phyloP scores from a whole-genome alignment of 2,113 vertebrate species.

The Heliornis fulica region DNA sequence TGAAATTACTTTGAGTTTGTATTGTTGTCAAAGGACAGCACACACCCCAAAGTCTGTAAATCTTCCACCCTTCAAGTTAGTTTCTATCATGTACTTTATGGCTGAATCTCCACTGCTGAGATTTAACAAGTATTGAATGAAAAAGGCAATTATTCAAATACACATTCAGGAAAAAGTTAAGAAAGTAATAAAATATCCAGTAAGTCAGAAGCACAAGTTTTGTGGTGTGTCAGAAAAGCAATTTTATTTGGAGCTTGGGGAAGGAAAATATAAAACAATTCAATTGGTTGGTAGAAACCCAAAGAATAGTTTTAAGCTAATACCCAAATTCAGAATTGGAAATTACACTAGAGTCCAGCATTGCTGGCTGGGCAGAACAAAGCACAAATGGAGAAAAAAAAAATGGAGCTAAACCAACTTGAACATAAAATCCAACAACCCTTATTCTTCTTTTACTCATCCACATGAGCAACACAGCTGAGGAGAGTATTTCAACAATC shows the following conservation, averaged over 20 bases:
- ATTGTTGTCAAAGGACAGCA: neutral
- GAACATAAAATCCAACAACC: neutral
- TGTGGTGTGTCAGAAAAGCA: neutral
- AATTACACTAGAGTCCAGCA: neutral
- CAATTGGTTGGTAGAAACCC: neutral
- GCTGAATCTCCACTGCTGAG: neutral
- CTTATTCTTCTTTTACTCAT: constrained; percentile 47
- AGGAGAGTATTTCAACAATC: constrained; percentile 53
- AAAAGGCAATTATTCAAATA: constrained; percentile 10
- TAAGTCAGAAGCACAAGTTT: neutral
- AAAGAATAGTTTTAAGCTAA: neutral
- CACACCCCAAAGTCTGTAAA: neutral
- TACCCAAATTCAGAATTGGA: neutral
- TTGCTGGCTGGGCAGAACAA: neutral
- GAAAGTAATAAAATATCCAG: neutral
- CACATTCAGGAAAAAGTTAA: neutral
- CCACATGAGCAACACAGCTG: constrained; percentile 1
- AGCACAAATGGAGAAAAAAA: neutral
- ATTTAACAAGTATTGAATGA: neutral
- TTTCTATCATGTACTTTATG: neutral
- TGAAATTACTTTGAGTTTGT: neutral
- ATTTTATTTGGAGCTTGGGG: neutral
- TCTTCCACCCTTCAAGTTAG: neutral
- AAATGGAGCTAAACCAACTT: neutral
- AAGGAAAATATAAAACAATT: neutral